These are phyloP conservation scores for Phoenicopterus ruber DNA, from an alignment of 2,113 vertebrate genomes.

Conservation along the genomic window DNA sequence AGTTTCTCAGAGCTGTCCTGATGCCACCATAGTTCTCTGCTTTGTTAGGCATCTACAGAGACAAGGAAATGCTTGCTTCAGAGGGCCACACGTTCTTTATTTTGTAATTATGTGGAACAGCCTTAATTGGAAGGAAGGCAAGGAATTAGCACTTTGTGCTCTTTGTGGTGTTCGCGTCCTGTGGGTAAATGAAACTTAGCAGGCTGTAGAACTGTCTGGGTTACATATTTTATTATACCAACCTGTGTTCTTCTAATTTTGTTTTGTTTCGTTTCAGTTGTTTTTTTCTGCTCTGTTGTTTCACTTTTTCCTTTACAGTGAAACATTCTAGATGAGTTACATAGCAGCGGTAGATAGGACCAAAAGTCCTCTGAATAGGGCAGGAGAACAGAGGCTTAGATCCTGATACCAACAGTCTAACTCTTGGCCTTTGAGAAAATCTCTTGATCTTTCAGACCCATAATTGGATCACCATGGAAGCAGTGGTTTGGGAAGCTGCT, in stretches of 20 bases:
- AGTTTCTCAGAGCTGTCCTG: neutral
- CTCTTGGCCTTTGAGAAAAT: neutral
- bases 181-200: neutral
- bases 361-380: neutral
- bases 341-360: rapidly evolving
- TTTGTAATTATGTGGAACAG: neutral
- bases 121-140: neutral
- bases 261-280: neutral
- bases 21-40: neutral
- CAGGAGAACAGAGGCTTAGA: neutral
- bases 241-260: neutral
- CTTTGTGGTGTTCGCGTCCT: neutral
- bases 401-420: neutral
- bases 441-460: neutral
- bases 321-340: neutral
- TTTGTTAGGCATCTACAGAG: neutral
- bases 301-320: neutral
- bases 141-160: neutral
- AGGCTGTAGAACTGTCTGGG: neutral
- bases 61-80: neutral
- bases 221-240: neutral
- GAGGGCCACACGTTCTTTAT: neutral
- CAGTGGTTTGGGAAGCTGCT: neutral
- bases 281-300: neutral
- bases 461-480: neutral